A percentile compares a stretch with the other conserved stretches of the same genome.
Conservation (phyloP, 2,113 vertebrate species). For the Oenanthe melanoleuca region DNA sequence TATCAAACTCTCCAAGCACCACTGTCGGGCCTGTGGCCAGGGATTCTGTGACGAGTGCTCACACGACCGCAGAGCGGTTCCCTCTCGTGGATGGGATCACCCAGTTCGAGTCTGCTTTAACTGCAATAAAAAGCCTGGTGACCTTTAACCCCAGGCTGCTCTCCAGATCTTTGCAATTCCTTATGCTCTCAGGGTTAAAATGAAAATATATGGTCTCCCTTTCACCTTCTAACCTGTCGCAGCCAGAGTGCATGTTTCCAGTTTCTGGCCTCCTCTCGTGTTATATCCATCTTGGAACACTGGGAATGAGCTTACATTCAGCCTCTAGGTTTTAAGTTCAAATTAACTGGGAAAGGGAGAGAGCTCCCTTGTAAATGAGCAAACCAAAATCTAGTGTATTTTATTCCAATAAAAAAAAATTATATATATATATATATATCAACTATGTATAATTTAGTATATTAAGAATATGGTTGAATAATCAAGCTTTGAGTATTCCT, state of each 20-base stretch:
- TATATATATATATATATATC: background rate
- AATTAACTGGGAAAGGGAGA: slow-evolving; percentile 21
- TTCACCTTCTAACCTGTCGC: slow-evolving; percentile 56
- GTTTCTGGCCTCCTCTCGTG: slow-evolving; percentile 56
- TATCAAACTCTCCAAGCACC: slow-evolving; percentile 94
- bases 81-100: slow-evolving; percentile 97
- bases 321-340: slow-evolving; percentile 53
- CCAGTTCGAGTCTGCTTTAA: slow-evolving; percentile 92
- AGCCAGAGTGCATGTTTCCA: slow-evolving; percentile 72
- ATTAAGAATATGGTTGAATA: slow-evolving; percentile 54
- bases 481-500: slow-evolving; percentile 48
- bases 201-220: slow-evolving; percentile 60
- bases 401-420: slow-evolving; percentile 62
- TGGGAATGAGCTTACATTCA: slow-evolving; percentile 53
- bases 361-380: slow-evolving; percentile 46
- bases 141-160: slow-evolving; percentile 86
- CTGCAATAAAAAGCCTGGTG: slow-evolving; percentile 94
- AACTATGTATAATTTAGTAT: slow-evolving; percentile 45
- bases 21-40: slow-evolving; percentile 96
- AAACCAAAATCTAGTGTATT: slow-evolving; percentile 67
- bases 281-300: slow-evolving; percentile 48
- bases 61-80: slow-evolving; percentile 87
- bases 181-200: slow-evolving; percentile 85
- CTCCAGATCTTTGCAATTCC: slow-evolving; percentile 74
- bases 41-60: slow-evolving; percentile 96